Evolutionary conservation across 1,140 invertebrate species (phyloP), one percentile per base, ranked within the genome.

Genomic region (Dreissena rostriformis): DNA sequence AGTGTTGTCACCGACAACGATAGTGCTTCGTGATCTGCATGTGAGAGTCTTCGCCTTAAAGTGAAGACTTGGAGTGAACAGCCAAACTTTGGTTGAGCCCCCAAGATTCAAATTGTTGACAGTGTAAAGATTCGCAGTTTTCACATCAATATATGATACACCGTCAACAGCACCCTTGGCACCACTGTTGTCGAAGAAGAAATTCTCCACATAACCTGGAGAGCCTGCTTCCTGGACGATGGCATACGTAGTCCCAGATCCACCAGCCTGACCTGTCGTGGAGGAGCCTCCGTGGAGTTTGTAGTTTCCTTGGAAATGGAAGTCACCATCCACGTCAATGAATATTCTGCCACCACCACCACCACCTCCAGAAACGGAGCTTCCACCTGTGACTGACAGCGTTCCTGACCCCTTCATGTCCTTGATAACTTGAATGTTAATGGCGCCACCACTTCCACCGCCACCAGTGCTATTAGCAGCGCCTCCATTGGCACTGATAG

Each of bases 301-400:
- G 28, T 79, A 87, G 14, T 63, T 80, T 52, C 90, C 90, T 55
- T 84, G 87, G 65, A 76, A 91, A 65, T 90, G 86, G 71, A 85
- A 90, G 39, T 85, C 82, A 61, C 77, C 79, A 55, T 72, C 71
- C 19, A 86, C 70, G 28, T 73, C 49, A 24, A 91, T 28, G 24
- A 75, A 61, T 1, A 89, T 77, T 67, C 90, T 71, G 5, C 90
- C 90, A 61, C 90, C 90, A 26, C 87, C 90, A 49, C 90, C 89
- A 53, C 88, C 90, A 66, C 86, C 86, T 51, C 81, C 86, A 28
- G 70, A 49, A 6, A 55, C 26, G 14, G 76, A 77, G 55, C 63
- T 78, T 12, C 87, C 89, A 39, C 86, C 89, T 63, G 67, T 55
- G 8, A 82, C 86, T 71, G 83, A 82, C 4, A 91, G 57, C 19